Evolutionary conservation across 2,888 invertebrate genomes (phyloP), one percentile per base, ranked within the genome.

Genomic region (Pemphredon lugubris): DNA sequence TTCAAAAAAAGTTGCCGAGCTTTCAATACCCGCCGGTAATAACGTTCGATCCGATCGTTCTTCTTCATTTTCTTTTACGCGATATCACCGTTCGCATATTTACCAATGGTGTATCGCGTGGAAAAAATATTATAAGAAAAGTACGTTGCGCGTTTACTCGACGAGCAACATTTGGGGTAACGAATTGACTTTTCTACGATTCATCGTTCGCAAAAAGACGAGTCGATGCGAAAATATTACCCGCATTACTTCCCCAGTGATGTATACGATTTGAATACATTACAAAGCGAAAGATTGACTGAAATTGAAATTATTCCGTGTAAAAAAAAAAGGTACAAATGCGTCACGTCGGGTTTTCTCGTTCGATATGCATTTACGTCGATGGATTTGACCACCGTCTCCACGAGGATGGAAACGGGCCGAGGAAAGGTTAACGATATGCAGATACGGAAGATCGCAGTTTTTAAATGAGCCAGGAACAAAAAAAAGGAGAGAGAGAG

Each of bases 371-470:
- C 30, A 65, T 73, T 67, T 61, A 73, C 61, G 45, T 60, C 60
- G 40, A 42, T 63, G 61, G 60, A 30, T 65, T 65, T 51, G 59
- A 51, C 51, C 60, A 47, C 50, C 39, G 42, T 34, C 40, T 48
- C 50, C 44, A 32, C 13, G 53, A 37, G 51, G 63, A 64, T 42
- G 18, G 60, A 60, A 71, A 51, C 63, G 64, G 48, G 42, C 55
- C 50, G 54, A 48, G 40, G 47, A 83, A 83, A 84, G 82, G 86
- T 86, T 86, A 87, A 87, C 83, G 86, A 85, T 84, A 88, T 87
- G 86, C 84, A 87, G 84, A 86, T 85, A 80, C 75, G 79, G 74
- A 75, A 79, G 60, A 75, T 79, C 83, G 75, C 78, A 80, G 84
- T 82, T 86, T 86, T 83, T 80, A 81, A 87, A 87, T 84, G 83